Percentiles rank a stretch among this genome's conserved stretches.
phyloP scores from a whole-genome alignment of 2,797 vertebrate genomes.

The Hydrolagus colliei region DNA sequence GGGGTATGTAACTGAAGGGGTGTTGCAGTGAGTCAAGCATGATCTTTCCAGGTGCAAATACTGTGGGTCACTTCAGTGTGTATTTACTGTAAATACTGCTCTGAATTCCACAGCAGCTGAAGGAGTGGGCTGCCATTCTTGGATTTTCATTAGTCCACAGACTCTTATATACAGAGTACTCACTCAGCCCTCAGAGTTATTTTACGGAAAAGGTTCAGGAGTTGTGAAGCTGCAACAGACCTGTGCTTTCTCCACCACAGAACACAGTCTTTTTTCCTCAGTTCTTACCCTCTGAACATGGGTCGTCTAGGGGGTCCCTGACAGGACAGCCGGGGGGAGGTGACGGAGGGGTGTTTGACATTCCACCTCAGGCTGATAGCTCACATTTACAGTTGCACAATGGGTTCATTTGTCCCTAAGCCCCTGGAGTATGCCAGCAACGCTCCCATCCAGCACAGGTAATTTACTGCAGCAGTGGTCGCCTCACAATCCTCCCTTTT shows the following conservation, averaged over 20 bases:
- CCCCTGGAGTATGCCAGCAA: conserved; percentile 5
- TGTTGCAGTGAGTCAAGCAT: too few relatives aligned
- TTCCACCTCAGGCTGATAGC: not conserved
- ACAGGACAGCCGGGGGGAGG: not conserved
- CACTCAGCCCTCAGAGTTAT: not conserved
- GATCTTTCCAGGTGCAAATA: too few relatives aligned
- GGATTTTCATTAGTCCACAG: not conserved
- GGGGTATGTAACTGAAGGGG: too few relatives aligned
- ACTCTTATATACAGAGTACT: not conserved
- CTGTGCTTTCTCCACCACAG: not conserved
- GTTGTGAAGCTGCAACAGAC: not conserved
- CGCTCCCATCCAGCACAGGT: conserved; percentile 17
- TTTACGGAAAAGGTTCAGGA: not conserved
- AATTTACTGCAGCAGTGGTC: conserved; percentile 28
- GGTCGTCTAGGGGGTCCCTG: conserved; percentile 14
- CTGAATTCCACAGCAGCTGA: not conserved
- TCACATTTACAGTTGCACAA: conserved; percentile 16
- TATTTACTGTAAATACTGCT: not conserved
- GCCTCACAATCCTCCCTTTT: conserved; percentile 25
- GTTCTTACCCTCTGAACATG: not conserved
- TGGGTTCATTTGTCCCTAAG: conserved; percentile 25
- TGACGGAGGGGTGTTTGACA: not conserved
- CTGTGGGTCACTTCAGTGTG: not conserved
- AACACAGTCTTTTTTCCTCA: not conserved
- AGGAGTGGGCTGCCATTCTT: not conserved